Conservation (phyloP, 2,888 invertebrate genomes). For the Meiosimyza decipiens region DNA sequence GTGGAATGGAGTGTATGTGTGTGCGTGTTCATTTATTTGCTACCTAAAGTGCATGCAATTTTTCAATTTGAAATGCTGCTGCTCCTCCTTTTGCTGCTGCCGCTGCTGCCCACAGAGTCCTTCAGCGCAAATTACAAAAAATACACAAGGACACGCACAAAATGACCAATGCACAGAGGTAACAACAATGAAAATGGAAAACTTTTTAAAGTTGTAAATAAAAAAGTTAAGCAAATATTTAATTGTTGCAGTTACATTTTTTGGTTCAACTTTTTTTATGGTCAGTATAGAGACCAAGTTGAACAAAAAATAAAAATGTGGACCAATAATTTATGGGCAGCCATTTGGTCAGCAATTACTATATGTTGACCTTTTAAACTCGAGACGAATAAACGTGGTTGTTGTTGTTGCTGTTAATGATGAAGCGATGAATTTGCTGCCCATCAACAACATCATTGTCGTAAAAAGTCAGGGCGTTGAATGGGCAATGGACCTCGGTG, state of each 20-base stretch:
- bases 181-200: constrained; percentile 39
- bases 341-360: constrained; percentile 63
- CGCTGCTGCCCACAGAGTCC: constrained; percentile 33
- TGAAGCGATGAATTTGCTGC: constrained; percentile 32
- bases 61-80: constrained; percentile 59
- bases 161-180: constrained; percentile 28
- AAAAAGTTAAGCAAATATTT: constrained; percentile 64
- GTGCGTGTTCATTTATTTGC: constrained; percentile 37
- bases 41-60: constrained; percentile 65
- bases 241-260: constrained; percentile 62
- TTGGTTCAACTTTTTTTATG: constrained; percentile 14
- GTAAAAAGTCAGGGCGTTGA: not conserved
- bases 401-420: constrained; percentile 30
- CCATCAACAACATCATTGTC: constrained; percentile 29
- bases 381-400: constrained; percentile 13
- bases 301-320: constrained; percentile 45
- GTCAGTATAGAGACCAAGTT: no score
- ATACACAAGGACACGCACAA: constrained; percentile 29
- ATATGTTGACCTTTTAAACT: constrained; percentile 56
- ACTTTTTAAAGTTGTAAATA: constrained; percentile 48
- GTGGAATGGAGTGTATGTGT: constrained; percentile 15
- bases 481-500: not conserved
- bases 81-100: constrained; percentile 28
- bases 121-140: constrained; percentile 44
- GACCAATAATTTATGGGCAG: constrained; percentile 64